Evolutionary conservation across 1,140 invertebrate species (phyloP).

Genomic region (Hesperophylax magnus): DNA sequence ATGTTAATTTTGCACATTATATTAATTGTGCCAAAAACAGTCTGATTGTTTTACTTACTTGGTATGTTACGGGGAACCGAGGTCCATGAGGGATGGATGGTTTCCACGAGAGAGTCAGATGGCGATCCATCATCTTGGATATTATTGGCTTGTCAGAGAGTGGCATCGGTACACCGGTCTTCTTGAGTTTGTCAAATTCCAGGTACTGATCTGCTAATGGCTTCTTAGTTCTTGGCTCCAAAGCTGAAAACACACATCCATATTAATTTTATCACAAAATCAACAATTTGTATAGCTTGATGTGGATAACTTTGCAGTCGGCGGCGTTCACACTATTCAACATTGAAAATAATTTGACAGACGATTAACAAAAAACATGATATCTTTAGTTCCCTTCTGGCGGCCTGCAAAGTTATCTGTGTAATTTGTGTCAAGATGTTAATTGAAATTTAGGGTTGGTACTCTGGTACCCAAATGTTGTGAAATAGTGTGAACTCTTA

Average conservation of each 20-base stretch:
- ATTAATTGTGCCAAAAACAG: too few species aligned
- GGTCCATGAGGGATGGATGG: constrained; percentile 88
- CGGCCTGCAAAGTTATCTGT: too few species aligned
- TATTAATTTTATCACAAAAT: too few species aligned
- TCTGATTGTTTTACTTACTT: constrained; percentile 62
- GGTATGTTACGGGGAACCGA: constrained; percentile 90
- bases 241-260: constrained; percentile 65
- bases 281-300: too few species aligned
- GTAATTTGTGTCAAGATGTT: too few species aligned
- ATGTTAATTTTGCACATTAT: too few species aligned
- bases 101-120: constrained; percentile 91
- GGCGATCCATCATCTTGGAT: constrained; percentile 87
- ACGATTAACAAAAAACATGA: neutral
- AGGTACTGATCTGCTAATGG: constrained; percentile 85
- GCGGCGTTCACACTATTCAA: too few species aligned
- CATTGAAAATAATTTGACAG: neutral
- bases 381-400: neutral
- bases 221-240: constrained; percentile 79
- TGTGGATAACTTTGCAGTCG: too few species aligned
- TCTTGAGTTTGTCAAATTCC: constrained; percentile 87
- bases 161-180: constrained; percentile 85
- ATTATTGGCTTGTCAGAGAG: constrained; percentile 91
- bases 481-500: too few species aligned
- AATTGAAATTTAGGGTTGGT: too few species aligned
- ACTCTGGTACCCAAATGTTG: too few species aligned